Evolutionary conservation across 2,888 invertebrate species (phyloP).

Genomic region (Xylophagus ater): DNA sequence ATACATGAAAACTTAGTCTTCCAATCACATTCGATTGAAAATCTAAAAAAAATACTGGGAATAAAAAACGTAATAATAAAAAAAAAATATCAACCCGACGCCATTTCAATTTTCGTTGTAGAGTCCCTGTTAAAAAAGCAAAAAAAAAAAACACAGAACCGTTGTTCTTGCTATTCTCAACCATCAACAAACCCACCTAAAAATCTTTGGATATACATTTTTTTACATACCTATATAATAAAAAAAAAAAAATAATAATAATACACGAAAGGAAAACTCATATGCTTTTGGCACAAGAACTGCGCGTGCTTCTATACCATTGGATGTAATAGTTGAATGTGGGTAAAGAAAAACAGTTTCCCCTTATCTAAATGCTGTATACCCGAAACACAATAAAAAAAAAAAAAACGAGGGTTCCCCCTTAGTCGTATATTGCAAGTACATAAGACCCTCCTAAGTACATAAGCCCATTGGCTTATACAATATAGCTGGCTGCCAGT

Average conservation of each 20-base stretch:
- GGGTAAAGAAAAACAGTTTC: neutral
- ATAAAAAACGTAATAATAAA: too few relatives aligned
- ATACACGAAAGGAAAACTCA: too few relatives aligned
- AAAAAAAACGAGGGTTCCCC: constrained; percentile 9
- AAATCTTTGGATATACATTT: too few relatives aligned
- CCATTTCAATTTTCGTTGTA: neutral
- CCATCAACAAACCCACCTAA: too few relatives aligned
- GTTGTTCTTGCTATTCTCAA: too few relatives aligned
- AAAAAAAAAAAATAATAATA: neutral
- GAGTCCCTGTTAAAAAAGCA: neutral
- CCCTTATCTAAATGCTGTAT: constrained; percentile 4
- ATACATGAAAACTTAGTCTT: too few relatives aligned
- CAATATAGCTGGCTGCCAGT: neutral
- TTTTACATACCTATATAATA: neutral
- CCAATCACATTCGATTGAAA: too few relatives aligned
- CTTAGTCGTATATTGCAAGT: constrained; percentile 1
- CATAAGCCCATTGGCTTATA: constrained; percentile 8
- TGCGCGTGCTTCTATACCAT: constrained; percentile 12
- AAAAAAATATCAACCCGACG: too few relatives aligned
- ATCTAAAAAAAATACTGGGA: too few relatives aligned
- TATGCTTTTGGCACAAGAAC: constrained; percentile 6
- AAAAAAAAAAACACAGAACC: too few relatives aligned
- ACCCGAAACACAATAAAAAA: constrained; percentile 7
- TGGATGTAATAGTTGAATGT: too few relatives aligned
- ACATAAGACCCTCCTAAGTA: constrained; percentile 4